A percentile compares a stretch with the other conserved stretches of the same genome.
Evolutionary conservation across 2,113 vertebrate species (phyloP).

Genomic region (Chamaetylas fuelleborni): DNA sequence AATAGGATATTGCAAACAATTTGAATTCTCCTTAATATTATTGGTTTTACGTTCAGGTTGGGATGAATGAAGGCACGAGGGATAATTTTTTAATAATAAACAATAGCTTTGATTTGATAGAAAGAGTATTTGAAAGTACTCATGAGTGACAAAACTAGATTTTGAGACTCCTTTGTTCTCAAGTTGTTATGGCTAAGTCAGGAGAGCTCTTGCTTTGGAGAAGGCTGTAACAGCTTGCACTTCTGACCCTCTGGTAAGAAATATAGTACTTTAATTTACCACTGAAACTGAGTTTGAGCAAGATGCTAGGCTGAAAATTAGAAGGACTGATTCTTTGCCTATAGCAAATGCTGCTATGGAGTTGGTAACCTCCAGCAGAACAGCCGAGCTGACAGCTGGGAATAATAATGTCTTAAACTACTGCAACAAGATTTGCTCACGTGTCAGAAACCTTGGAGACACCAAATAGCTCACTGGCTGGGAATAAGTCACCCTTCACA

Average conservation of each 20-base stretch:
- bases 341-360: neutral
- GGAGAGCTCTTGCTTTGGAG: neutral
- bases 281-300: neutral
- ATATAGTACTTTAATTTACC: neutral
- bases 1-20: neutral
- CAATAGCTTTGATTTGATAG: neutral
- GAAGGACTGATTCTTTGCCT: neutral
- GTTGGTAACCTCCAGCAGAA: neutral
- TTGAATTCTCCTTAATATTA: neutral
- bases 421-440: neutral
- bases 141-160: neutral
- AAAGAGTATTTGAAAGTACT: neutral
- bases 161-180: neutral
- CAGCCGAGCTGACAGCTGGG: neutral
- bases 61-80: neutral
- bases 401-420: slow-evolving; percentile 4
- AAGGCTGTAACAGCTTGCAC: neutral
- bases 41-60: neutral
- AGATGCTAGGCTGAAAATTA: neutral
- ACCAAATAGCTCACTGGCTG: neutral
- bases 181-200: neutral
- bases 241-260: neutral
- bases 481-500: neutral
- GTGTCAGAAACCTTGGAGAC: slow-evolving; percentile 5
- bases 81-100: neutral